phyloP scores from a whole-genome alignment of 1,140 invertebrate genomes.

The Pseudomyrmex flavicornis region DNA sequence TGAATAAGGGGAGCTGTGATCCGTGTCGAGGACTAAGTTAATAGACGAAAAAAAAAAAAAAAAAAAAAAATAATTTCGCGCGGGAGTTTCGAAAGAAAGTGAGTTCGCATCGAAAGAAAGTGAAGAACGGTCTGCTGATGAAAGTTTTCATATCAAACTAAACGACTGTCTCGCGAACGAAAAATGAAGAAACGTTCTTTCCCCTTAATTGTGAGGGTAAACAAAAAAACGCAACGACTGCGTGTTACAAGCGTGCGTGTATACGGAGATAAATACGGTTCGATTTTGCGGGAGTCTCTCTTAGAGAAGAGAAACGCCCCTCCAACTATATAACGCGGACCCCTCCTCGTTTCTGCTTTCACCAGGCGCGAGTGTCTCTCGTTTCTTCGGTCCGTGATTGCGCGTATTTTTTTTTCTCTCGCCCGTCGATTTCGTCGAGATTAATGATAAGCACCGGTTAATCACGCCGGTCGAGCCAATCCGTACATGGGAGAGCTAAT shows the following conservation, averaged over 20 bases:
- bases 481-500: neutral
- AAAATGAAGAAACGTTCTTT: slow-evolving; percentile 21
- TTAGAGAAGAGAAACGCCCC: slow-evolving; percentile 60
- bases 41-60: too few species aligned
- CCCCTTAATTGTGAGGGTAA: slow-evolving; percentile 32
- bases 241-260: neutral
- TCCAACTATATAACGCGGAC: neutral
- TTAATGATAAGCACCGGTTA: neutral
- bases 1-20: neutral
- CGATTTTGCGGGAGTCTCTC: slow-evolving; percentile 14
- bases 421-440: neutral
- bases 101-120: slow-evolving; percentile 20
- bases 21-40: slow-evolving; percentile 11
- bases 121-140: neutral
- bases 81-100: too few species aligned
- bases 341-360: slow-evolving; percentile 63
- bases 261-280: slow-evolving; percentile 21
- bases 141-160: slow-evolving; percentile 39
- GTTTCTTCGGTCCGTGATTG: slow-evolving; percentile 1
- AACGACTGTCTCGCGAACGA: neutral
- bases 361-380: slow-evolving; percentile 38
- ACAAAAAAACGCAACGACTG: neutral
- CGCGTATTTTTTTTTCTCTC: too few species aligned
- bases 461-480: slow-evolving; percentile 2
- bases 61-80: too few species aligned